These are phyloP conservation scores for Pandion haliaetus DNA, from an alignment of 2,113 vertebrate species.

Conservation along the genomic window DNA sequence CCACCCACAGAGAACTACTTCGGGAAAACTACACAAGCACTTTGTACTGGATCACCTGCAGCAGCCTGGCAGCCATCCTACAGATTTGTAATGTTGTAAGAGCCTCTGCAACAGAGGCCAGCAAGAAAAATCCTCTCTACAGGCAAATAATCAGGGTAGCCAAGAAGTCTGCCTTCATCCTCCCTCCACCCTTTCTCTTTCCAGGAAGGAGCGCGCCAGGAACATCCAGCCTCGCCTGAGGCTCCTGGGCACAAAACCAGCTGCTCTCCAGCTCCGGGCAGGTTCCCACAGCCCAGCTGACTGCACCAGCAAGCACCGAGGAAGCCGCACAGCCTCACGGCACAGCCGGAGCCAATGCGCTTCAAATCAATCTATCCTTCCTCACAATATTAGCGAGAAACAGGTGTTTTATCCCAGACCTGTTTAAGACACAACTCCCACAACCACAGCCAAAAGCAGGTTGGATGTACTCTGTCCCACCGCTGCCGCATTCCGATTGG, in stretches of 20 bases:
- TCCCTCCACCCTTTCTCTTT: background rate
- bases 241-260: background rate
- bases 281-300: fast-evolving
- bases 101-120: background rate
- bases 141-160: background rate
- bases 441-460: background rate
- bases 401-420: fast-evolving
- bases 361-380: background rate
- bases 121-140: background rate
- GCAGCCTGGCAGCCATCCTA: background rate
- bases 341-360: fast-evolving
- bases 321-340: fast-evolving
- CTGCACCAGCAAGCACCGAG: background rate
- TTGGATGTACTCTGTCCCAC: background rate
- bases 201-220: fast-evolving
- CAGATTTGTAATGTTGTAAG: fast-evolving
- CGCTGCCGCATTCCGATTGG: fast-evolving
- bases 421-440: fast-evolving
- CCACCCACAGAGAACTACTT: background rate
- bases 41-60: background rate
- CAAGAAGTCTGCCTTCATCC: background rate
- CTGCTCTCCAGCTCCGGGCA: background rate
- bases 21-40: fast-evolving
- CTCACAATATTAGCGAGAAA: fast-evolving
- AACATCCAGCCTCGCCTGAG: background rate